Evolutionary conservation across 64 coral and sea anemone species (phyloP).

Genomic region (Porites australiensis): DNA sequence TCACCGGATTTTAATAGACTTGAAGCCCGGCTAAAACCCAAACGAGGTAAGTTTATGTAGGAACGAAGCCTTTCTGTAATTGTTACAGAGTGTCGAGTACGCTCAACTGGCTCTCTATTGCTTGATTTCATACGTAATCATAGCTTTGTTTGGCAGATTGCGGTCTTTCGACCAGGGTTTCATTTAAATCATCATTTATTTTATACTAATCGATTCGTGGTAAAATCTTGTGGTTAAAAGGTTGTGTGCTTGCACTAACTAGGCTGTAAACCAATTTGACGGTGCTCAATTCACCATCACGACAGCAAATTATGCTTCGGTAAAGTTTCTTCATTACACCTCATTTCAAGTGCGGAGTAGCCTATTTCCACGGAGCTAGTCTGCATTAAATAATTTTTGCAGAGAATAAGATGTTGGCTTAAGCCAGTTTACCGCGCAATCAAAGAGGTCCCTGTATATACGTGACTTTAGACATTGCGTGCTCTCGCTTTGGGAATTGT

Average conservation of each 20-base stretch:
- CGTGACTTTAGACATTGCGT: constrained; percentile 49
- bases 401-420: constrained; percentile 37
- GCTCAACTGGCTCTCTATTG: neutral
- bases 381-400: neutral
- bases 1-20: constrained; percentile 63
- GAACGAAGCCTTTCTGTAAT: neutral
- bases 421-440: constrained; percentile 1
- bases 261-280: constrained; percentile 44
- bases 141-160: neutral
- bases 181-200: constrained; percentile 12
- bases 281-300: neutral
- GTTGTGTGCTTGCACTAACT: constrained; percentile 11
- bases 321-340: neutral
- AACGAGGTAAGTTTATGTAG: constrained; percentile 52
- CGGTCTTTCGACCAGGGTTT: neutral
- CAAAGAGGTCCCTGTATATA: constrained; percentile 1
- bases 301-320: neutral
- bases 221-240: constrained; percentile 36
- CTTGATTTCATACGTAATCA: neutral
- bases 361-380: neutral
- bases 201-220: neutral
- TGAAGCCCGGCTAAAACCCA: constrained; percentile 67
- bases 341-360: neutral
- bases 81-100: neutral
- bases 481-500: constrained; percentile 44